Evolutionary conservation across 2,113 vertebrate genomes (phyloP).

Genomic region (Corvus moneduloides): DNA sequence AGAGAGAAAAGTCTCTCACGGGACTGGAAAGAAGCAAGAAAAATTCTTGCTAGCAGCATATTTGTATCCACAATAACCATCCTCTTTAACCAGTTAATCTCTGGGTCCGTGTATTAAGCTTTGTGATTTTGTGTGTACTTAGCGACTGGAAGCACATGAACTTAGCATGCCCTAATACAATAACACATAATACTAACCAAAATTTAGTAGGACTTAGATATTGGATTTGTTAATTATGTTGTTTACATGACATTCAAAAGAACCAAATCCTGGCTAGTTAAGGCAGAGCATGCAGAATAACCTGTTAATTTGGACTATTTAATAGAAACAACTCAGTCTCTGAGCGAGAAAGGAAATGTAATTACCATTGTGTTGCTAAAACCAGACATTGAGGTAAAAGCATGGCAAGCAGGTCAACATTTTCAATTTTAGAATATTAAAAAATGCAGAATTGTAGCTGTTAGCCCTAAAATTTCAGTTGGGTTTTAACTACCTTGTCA

Average conservation of each 20-base stretch:
- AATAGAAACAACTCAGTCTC: background rate
- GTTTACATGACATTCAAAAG: background rate
- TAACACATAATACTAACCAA: background rate
- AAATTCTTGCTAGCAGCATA: too few relatives aligned
- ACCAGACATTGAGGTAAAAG: background rate
- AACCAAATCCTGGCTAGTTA: background rate
- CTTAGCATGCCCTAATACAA: background rate
- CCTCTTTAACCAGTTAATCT: background rate
- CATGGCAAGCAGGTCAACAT: background rate
- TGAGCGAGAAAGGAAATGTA: background rate
- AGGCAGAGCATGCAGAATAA: background rate
- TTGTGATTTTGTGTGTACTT: background rate
- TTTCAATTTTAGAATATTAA: background rate
- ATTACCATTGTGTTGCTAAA: background rate
- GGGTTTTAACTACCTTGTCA: background rate
- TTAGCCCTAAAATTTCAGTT: background rate
- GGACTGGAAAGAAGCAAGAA: too few relatives aligned
- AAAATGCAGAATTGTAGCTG: background rate
- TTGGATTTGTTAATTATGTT: background rate
- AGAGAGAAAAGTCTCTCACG: too few relatives aligned
- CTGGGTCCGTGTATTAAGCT: background rate
- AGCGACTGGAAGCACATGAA: background rate
- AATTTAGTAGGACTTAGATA: background rate
- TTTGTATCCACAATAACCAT: too few relatives aligned
- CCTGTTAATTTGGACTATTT: background rate